These are phyloP conservation scores for Ditula angustiorana DNA, from an alignment of 2,888 invertebrate species.

Conservation along the genomic window DNA sequence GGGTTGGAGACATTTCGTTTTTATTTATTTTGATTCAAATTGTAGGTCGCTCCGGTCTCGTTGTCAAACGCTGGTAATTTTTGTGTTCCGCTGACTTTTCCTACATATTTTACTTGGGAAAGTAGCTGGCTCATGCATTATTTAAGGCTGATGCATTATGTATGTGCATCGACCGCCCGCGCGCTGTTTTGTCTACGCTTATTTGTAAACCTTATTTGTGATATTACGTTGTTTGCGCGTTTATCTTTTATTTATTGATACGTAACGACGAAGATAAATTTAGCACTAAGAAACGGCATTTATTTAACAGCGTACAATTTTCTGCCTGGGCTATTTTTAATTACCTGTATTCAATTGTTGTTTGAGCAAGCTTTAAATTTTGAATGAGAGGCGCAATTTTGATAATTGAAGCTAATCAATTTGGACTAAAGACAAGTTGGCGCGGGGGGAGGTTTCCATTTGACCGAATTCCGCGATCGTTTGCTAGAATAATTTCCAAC, in stretches of 20 bases:
- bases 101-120: constrained; percentile 39
- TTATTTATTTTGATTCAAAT: constrained; percentile 53
- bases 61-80: constrained; percentile 39
- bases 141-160: constrained; percentile 56
- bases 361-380: neutral
- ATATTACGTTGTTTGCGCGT: constrained; percentile 35
- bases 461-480: constrained; percentile 17
- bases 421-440: constrained; percentile 16
- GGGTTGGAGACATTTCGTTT: constrained; percentile 53
- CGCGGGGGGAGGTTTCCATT: constrained; percentile 1
- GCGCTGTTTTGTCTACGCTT: constrained; percentile 43
- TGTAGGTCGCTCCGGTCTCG: constrained; percentile 36
- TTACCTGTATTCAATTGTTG: neutral
- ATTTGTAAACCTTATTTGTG: constrained; percentile 51
- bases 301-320: constrained; percentile 10
- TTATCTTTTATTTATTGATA: constrained; percentile 28
- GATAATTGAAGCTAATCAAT: constrained; percentile 14
- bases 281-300: neutral
- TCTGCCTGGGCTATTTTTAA: constrained; percentile 5
- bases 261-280: constrained; percentile 5
- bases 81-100: constrained; percentile 37
- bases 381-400: constrained; percentile 8
- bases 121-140: constrained; percentile 40
- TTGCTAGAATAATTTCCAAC: constrained; percentile 14
- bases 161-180: constrained; percentile 54